phyloP scores from a whole-genome alignment of 2,888 invertebrate genomes.

The Bibio marci region DNA sequence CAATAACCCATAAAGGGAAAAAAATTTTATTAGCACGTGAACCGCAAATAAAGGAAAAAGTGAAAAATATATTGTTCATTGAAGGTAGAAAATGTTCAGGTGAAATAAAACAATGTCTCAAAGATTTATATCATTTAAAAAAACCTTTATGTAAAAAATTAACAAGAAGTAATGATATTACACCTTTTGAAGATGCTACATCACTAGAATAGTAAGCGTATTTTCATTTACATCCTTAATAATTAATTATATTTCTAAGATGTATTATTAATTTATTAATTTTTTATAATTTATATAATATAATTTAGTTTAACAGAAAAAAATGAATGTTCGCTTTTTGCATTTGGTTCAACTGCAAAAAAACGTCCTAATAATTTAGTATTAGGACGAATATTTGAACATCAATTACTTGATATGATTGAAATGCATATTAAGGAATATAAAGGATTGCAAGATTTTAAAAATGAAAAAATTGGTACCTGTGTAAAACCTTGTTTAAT shows the following conservation, averaged over 20 bases:
- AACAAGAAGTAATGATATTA: constrained; percentile 68
- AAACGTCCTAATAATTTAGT: constrained; percentile 88
- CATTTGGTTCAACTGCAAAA: constrained; percentile 82
- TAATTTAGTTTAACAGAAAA: constrained; percentile 47
- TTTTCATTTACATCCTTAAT: not conserved
- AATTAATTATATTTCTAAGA: not conserved
- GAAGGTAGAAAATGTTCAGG: constrained; percentile 70
- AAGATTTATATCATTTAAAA: constrained; percentile 74
- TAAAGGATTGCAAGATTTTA: constrained; percentile 62
- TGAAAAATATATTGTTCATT: constrained; percentile 68
- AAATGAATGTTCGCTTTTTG: constrained; percentile 76
- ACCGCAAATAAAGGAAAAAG: constrained; percentile 76
- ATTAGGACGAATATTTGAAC: constrained; percentile 77
- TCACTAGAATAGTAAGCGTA: constrained; percentile 52
- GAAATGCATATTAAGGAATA: constrained; percentile 83
- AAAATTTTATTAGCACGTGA: constrained; percentile 62
- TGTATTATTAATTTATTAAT: no score
- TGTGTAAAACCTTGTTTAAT: constrained; percentile 83
- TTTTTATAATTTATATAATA: not conserved
- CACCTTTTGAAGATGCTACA: constrained; percentile 82
- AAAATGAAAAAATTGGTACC: constrained; percentile 53
- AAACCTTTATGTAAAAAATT: constrained; percentile 68
- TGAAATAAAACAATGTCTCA: constrained; percentile 49
- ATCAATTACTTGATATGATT: constrained; percentile 85
- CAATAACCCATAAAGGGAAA: constrained; percentile 77